These are phyloP conservation scores for Mormyrus iriodes DNA, from an alignment of 2,113 vertebrate genomes.

Conservation along the genomic window DNA sequence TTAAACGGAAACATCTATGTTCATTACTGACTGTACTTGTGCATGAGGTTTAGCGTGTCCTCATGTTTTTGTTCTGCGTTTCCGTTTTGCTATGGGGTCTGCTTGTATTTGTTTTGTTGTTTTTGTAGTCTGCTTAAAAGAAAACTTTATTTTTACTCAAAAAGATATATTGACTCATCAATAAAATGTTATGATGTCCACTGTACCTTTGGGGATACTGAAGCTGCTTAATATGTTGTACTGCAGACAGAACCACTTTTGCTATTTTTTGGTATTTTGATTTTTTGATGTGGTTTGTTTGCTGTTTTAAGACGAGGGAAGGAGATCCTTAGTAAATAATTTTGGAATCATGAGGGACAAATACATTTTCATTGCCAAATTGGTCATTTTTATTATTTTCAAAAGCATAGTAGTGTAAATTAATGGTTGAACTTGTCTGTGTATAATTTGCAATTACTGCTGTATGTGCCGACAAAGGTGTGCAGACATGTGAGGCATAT, in stretches of 20 bases:
- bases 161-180: not conserved
- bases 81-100: not conserved
- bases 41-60: constrained; percentile 7
- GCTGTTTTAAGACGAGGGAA: not conserved
- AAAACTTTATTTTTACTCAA: not conserved
- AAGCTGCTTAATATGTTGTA: not conserved
- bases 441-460: not conserved
- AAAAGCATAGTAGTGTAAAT: not conserved
- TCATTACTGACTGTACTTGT: constrained; percentile 5
- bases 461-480: not conserved
- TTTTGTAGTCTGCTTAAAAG: not conserved
- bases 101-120: not conserved
- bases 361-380: not conserved
- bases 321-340: too few species aligned
- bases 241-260: not conserved
- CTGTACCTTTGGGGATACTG: not conserved
- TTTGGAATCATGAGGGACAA: not conserved
- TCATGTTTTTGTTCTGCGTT: not conserved
- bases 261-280: not conserved
- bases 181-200: not conserved
- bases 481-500: not conserved
- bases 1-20: constrained; percentile 7
- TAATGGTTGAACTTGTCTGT: not conserved
- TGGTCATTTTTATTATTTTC: not conserved
- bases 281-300: not conserved